Evolutionary conservation across 2,888 invertebrate species (phyloP).

Genomic region (Rhamphomyia laevipes): DNA sequence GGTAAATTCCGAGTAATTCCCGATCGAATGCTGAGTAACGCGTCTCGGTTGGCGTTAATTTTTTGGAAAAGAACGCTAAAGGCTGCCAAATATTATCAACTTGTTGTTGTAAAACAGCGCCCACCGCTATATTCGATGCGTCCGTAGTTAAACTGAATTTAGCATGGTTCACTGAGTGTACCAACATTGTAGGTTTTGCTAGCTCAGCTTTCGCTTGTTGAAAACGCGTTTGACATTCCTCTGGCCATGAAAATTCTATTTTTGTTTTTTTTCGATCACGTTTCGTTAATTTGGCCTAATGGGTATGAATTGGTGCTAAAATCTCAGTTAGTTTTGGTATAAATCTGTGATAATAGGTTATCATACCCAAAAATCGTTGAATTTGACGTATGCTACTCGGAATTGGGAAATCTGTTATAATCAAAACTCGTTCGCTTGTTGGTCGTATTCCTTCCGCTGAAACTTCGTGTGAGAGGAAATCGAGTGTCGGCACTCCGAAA

Average conservation of each 20-base stretch:
- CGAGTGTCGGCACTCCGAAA: too few relatives aligned
- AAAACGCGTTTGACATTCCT: not conserved
- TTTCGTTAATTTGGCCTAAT: not conserved
- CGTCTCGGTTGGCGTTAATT: slow-evolving; percentile 16
- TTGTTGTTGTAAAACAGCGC: slow-evolving; percentile 19
- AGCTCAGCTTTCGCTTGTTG: too few relatives aligned
- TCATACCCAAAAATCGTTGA: slow-evolving; percentile 4
- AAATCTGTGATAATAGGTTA: slow-evolving; percentile 4
- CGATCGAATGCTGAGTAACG: slow-evolving; percentile 21
- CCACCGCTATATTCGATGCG: slow-evolving; percentile 17
- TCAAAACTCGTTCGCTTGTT: too few relatives aligned
- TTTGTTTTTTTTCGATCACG: not conserved
- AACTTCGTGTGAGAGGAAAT: too few relatives aligned
- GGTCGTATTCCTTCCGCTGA: too few relatives aligned
- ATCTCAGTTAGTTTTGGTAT: not conserved
- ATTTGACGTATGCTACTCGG: not conserved
- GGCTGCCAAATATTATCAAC: slow-evolving; percentile 15
- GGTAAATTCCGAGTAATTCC: slow-evolving; percentile 20
- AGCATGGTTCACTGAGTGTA: slow-evolving; percentile 3
- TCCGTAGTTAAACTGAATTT: slow-evolving; percentile 3
- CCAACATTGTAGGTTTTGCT: slow-evolving; percentile 3
- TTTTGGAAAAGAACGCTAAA: slow-evolving; percentile 19
- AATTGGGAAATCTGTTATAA: not conserved
- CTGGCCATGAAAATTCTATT: not conserved
- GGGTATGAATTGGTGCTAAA: not conserved